phyloP scores from a whole-genome alignment of 2,113 vertebrate species.

The Meriones unguiculatus region DNA sequence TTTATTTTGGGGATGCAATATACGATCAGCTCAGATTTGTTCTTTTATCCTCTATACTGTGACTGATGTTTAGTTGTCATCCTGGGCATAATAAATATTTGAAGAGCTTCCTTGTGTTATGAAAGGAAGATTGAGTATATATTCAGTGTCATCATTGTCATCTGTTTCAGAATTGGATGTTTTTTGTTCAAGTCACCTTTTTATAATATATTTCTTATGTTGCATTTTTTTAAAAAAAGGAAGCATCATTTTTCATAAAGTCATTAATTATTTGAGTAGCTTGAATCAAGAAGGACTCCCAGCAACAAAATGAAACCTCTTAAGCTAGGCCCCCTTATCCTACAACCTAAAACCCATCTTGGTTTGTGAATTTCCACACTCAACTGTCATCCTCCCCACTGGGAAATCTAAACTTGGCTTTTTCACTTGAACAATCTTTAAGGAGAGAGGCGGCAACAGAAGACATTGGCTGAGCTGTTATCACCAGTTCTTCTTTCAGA shows the following conservation, averaged over 20 bases:
- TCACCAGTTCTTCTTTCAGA: not conserved
- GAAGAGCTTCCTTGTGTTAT: not conserved
- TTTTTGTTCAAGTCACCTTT: not conserved
- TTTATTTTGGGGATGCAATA: no score
- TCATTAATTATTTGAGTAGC: not conserved
- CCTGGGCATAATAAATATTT: not conserved
- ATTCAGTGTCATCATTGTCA: not conserved
- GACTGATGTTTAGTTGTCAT: not conserved
- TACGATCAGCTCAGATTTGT: not conserved
- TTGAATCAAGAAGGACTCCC: not conserved
- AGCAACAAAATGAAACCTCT: not conserved
- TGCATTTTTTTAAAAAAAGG: not conserved
- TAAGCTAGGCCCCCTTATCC: not conserved
- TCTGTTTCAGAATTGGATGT: not conserved
- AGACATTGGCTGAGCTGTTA: not conserved
- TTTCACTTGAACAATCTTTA: not conserved
- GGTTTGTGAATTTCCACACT: not conserved
- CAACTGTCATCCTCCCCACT: not conserved
- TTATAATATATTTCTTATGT: not conserved
- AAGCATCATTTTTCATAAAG: not conserved
- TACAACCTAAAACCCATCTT: not conserved
- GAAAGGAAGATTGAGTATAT: not conserved
- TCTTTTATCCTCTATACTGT: not conserved
- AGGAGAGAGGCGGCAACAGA: not conserved
- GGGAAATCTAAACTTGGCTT: not conserved